These are phyloP conservation scores for Callorhinus ursinus DNA, from an alignment of 2,113 vertebrate genomes.

Conservation along the genomic window DNA sequence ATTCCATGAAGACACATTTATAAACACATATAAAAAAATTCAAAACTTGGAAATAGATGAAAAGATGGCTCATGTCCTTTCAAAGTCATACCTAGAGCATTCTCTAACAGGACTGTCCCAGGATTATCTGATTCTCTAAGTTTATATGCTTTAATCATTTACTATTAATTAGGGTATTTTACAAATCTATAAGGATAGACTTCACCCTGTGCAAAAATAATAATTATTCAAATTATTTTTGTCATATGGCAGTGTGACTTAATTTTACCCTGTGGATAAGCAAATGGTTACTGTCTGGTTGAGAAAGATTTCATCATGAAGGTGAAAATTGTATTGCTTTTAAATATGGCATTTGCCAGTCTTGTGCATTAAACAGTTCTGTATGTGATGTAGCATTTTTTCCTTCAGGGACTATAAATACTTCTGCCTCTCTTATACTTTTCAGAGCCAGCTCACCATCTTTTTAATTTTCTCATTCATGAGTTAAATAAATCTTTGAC, in stretches of 20 bases:
- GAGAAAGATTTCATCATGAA: neutral
- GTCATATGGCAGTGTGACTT: neutral
- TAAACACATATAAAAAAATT: neutral
- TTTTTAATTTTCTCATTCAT: neutral
- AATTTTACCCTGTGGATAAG: neutral
- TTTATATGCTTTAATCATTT: neutral
- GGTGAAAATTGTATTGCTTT: neutral
- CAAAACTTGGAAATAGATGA: neutral
- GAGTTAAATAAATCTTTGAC: constrained; percentile 13
- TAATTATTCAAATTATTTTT: neutral
- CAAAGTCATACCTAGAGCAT: neutral
- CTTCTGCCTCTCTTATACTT: neutral
- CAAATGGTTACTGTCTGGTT: neutral
- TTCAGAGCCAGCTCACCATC: neutral
- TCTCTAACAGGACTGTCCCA: neutral
- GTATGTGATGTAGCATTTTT: neutral
- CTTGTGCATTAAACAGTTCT: neutral
- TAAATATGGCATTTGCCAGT: neutral
- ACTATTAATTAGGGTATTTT: neutral
- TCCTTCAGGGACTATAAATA: neutral
- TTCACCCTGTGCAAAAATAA: neutral
- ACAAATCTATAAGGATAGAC: neutral
- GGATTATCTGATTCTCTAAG: neutral
- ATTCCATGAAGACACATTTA: neutral
- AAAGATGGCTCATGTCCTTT: neutral